Evolutionary conservation across 2,888 invertebrate species (phyloP).

Genomic region (Spodoptera picta): DNA sequence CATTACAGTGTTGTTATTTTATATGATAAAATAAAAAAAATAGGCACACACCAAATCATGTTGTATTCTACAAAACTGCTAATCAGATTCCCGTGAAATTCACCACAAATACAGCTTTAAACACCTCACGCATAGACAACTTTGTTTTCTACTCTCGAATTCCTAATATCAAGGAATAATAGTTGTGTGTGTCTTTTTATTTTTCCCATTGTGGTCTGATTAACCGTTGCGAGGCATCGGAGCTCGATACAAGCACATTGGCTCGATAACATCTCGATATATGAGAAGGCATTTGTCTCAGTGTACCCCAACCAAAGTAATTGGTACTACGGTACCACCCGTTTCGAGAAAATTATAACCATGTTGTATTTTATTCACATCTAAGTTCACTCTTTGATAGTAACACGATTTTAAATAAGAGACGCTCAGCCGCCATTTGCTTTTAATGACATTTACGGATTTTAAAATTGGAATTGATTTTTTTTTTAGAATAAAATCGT

Average conservation of each 20-base stretch:
- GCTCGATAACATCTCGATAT: slow-evolving; percentile 75
- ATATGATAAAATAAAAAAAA: too few relatives aligned
- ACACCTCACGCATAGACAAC: too few relatives aligned
- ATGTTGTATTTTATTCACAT: slow-evolving; percentile 40
- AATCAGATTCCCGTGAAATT: too few relatives aligned
- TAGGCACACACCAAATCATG: too few relatives aligned
- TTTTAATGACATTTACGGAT: slow-evolving; percentile 9
- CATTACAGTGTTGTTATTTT: too few relatives aligned
- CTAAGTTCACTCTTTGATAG: slow-evolving; percentile 29
- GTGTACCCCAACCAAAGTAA: slow-evolving; percentile 55
- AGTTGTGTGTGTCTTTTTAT: slow-evolving; percentile 44
- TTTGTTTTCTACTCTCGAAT: not conserved
- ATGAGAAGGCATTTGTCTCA: slow-evolving; percentile 77
- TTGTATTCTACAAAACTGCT: too few relatives aligned
- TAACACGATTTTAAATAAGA: slow-evolving; percentile 35
- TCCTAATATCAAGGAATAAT: slow-evolving; percentile 42
- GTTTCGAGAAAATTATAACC: slow-evolving; percentile 51
- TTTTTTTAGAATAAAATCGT: not conserved
- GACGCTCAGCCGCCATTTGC: slow-evolving; percentile 24
- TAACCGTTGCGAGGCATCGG: slow-evolving; percentile 57
- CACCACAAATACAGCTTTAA: too few relatives aligned
- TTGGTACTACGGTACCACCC: slow-evolving; percentile 50
- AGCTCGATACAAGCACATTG: slow-evolving; percentile 56
- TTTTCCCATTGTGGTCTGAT: slow-evolving; percentile 56
- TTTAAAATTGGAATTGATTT: slow-evolving; percentile 6